Conservation (phyloP, 2,797 vertebrate genomes). For the Prionace glauca region DNA sequence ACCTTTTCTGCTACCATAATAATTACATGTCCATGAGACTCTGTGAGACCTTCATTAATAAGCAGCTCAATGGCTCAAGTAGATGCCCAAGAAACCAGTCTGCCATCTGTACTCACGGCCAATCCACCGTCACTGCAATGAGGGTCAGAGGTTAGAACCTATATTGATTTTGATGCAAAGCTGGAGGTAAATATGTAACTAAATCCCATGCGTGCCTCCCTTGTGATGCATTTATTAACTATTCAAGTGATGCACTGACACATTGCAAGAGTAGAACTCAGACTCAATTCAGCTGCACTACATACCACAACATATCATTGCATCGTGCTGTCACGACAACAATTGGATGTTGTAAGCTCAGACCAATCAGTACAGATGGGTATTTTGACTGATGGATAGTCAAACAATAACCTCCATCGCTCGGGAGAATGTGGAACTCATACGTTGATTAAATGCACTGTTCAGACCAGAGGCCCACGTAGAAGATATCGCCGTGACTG, state of each 20-base stretch:
- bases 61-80: not conserved
- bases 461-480: not conserved
- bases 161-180: not conserved
- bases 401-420: not conserved
- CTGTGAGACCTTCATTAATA: not conserved
- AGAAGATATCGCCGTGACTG: not conserved
- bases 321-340: not conserved
- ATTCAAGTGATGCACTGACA: not conserved
- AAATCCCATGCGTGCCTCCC: not conserved
- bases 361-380: not conserved
- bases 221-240: not conserved
- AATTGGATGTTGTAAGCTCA: not conserved
- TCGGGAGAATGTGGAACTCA: not conserved
- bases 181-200: not conserved
- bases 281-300: not conserved
- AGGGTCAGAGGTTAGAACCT: not conserved
- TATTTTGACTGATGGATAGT: not conserved
- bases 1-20: conserved; percentile 13
- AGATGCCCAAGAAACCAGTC: not conserved
- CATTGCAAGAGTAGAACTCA: not conserved
- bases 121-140: not conserved
- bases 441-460: not conserved
- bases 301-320: not conserved
- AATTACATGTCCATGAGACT: not conserved
- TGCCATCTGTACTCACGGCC: not conserved